Evolutionary conservation across 2,113 vertebrate genomes (phyloP), one percentile per base, ranked within the genome.

Genomic region (Hassar affinis): DNA sequence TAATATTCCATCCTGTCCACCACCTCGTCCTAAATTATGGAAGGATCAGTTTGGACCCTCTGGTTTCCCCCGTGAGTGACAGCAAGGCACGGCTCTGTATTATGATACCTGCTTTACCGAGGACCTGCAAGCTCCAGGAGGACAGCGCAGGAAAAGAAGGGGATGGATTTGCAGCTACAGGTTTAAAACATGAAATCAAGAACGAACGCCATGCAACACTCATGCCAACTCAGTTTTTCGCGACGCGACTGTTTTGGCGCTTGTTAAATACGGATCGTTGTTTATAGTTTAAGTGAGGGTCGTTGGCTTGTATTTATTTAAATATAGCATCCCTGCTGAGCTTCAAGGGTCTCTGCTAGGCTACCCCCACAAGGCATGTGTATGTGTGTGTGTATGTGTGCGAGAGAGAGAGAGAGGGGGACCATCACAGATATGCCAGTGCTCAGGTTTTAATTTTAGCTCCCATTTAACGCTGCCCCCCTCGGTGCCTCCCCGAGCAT

Each of bases 371-470:
- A 68, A 61, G 86, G 49, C 83, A 22, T 69, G 74, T 86, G 57
- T 76, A 66, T 79, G 72, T 38, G 78, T 62, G 77, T 80, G 57
- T 85, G 35, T 79, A 74, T 86, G 49, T 80, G 66, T 69, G 69
- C 33, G 76, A 51, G 80, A n/a, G n/a, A n/a, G n/a, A n/a, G n/a
- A n/a, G n/a, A n/a, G n/a, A 75, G 84, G 85, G 38, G 38, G 38
- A 42, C 38, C 18, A 90, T 91, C 88, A 89, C 86, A 89, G 87
- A 85, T 78, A 81, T 87, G 84, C 38, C 80, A 87, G 88, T 56
- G 56, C 87, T 83, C 51, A 59, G 84, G 66, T 86, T 86, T 83
- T 88, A 87, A 87, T 90, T 80, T 81, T 89, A 87, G 87, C 84
- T 85, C 87, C 87, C 77, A 81, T 85, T 75, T 86, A 80, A 83